phyloP scores from a whole-genome alignment of 2,888 invertebrate species.

The Ditylenchus weischeri region DNA sequence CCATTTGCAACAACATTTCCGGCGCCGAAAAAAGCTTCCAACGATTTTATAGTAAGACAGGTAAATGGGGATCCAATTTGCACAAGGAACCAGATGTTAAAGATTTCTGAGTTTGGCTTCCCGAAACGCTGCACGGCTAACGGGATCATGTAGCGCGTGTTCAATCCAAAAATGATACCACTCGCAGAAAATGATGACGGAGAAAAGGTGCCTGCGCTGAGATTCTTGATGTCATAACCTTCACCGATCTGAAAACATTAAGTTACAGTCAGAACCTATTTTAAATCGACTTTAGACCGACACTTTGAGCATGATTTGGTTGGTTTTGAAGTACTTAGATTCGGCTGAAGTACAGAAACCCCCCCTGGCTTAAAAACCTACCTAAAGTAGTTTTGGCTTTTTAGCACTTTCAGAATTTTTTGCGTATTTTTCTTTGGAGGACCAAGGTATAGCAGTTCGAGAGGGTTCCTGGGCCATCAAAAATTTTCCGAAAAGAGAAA shows the following conservation, averaged over 20 bases:
- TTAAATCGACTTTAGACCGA: no score
- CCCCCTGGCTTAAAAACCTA: no score
- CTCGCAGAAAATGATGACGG: slow-evolving; percentile 19
- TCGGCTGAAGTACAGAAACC: no score
- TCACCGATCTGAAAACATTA: slow-evolving; percentile 25
- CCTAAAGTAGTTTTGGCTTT: no score
- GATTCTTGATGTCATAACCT: slow-evolving; percentile 18
- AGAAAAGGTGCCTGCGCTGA: slow-evolving; percentile 23
- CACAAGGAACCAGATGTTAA: slow-evolving; percentile 27
- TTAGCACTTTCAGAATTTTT: no score
- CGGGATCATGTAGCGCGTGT: slow-evolving; percentile 18
- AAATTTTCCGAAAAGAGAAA: no score
- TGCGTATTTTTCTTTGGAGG: no score
- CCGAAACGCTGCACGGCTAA: slow-evolving; percentile 12
- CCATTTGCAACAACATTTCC: slow-evolving; percentile 18
- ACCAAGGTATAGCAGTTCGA: no score
- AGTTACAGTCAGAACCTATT: no score
- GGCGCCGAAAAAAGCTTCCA: slow-evolving; percentile 20
- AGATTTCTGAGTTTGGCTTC: slow-evolving; percentile 10
- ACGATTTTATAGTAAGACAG: slow-evolving; percentile 29
- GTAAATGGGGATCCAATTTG: slow-evolving; percentile 32
- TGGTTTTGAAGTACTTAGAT: no score
- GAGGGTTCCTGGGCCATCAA: no score
- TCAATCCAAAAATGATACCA: slow-evolving; percentile 8
- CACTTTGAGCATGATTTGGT: no score